Conservation (phyloP, 2,113 vertebrate species). For the Thomomys bottae region DNA sequence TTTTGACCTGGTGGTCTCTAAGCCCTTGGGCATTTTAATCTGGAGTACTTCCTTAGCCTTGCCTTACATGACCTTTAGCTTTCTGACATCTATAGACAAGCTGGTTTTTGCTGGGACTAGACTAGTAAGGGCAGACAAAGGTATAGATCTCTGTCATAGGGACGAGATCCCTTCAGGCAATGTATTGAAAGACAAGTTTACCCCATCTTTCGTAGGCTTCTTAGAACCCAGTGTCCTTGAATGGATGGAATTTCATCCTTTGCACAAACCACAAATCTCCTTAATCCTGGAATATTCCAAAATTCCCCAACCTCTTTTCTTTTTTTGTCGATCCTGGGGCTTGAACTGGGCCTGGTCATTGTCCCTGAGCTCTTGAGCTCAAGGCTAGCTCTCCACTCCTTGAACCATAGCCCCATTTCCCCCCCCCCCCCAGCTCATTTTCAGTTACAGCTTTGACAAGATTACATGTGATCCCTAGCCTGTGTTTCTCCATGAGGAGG, state of each 20-base stretch:
- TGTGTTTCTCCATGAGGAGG: neutral
- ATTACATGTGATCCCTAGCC: too few species aligned
- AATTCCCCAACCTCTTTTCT: neutral
- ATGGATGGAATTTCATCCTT: neutral
- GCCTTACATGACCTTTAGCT: neutral
- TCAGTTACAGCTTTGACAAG: neutral
- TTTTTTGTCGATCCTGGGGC: too few species aligned
- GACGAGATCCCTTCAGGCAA: neutral
- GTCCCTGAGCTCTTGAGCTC: too few species aligned
- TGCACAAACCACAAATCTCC: neutral
- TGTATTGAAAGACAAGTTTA: neutral
- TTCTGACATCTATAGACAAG: neutral
- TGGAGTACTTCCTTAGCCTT: neutral
- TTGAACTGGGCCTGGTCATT: too few species aligned
- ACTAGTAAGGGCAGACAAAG: neutral
- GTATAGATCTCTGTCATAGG: neutral
- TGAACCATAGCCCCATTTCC: too few species aligned
- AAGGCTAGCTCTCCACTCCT: too few species aligned
- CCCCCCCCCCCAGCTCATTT: too few species aligned
- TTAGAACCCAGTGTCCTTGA: slow-evolving; percentile 30
- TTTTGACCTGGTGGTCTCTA: too few species aligned
- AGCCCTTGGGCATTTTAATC: neutral
- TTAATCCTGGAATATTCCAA: neutral
- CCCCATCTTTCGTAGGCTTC: neutral
- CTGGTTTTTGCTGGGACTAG: neutral